Percentiles rank a stretch among this genome's conserved stretches.
These are phyloP conservation scores for Archivesica marissinica DNA, from an alignment of 1,140 invertebrate genomes.

Conservation along the genomic window DNA sequence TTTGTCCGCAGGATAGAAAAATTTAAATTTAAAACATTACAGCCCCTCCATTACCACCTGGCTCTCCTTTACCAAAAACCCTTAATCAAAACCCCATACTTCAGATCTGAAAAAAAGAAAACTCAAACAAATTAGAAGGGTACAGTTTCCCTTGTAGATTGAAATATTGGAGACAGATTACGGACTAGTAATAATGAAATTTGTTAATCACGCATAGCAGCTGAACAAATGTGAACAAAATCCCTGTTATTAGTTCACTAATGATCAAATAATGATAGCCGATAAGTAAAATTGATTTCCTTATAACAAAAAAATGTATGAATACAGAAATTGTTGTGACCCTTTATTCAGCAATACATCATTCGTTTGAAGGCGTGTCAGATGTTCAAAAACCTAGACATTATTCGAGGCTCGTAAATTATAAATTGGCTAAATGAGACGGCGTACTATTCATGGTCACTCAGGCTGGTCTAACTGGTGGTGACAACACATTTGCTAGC, in stretches of 20 bases:
- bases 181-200: too few species aligned
- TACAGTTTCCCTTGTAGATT: too few species aligned
- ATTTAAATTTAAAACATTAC: too few species aligned
- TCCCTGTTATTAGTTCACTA: not conserved
- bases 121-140: too few species aligned
- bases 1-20: too few species aligned
- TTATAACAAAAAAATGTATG: not conserved
- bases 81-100: too few species aligned
- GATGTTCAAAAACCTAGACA: slow-evolving; percentile 6
- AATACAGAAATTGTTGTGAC: not conserved
- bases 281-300: slow-evolving; percentile 42
- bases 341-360: slow-evolving; percentile 15
- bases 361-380: slow-evolving; percentile 32
- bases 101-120: too few species aligned
- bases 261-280: slow-evolving; percentile 22
- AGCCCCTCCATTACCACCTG: too few species aligned
- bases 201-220: slow-evolving; percentile 8
- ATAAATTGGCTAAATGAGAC: slow-evolving; percentile 32
- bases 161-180: too few species aligned
- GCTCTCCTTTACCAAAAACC: too few species aligned
- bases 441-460: slow-evolving; percentile 3
- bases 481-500: not conserved
- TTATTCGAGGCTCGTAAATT: slow-evolving; percentile 45
- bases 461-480: slow-evolving; percentile 18
- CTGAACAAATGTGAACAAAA: too few species aligned